These are phyloP conservation scores for Diorhabda sublineata DNA, from an alignment of 1,140 invertebrate species.

Conservation along the genomic window DNA sequence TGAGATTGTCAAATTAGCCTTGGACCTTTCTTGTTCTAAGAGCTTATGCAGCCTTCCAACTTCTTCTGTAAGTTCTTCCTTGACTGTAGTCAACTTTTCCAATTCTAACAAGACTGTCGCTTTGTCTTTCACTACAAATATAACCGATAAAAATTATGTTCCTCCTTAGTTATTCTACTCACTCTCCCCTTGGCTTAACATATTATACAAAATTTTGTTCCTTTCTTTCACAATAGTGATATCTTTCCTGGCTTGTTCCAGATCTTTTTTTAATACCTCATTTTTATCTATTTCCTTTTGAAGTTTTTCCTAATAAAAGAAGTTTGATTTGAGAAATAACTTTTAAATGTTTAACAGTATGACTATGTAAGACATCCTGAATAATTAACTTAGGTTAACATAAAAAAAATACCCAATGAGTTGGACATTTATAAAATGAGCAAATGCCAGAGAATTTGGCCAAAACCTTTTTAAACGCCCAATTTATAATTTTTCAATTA, in stretches of 20 bases:
- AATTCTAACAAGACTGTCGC: constrained; percentile 72
- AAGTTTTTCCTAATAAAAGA: constrained; percentile 57
- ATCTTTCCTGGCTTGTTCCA: constrained; percentile 62
- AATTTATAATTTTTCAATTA: too few relatives aligned
- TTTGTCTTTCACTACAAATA: constrained; percentile 68
- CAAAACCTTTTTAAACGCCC: too few relatives aligned
- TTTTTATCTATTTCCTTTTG: constrained; percentile 65
- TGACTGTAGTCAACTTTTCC: constrained; percentile 63
- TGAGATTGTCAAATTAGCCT: constrained; percentile 41
- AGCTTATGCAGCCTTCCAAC: constrained; percentile 63
- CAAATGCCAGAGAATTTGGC: too few relatives aligned
- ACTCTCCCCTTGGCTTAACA: constrained; percentile 77
- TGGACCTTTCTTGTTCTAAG: constrained; percentile 76
- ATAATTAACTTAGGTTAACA: too few relatives aligned
- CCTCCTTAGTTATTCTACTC: constrained; percentile 43
- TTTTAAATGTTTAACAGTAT: neutral
- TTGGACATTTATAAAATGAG: too few relatives aligned
- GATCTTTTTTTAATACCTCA: constrained; percentile 55
- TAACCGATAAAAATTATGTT: neutral
- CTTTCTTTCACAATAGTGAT: constrained; percentile 68
- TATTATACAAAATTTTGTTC: constrained; percentile 73
- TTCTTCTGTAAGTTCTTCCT: constrained; percentile 70
- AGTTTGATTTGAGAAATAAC: neutral
- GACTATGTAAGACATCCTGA: neutral
- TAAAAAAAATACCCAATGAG: too few relatives aligned